phyloP scores from a whole-genome alignment of 2,113 vertebrate species.

The Gallinago jamesoni region DNA sequence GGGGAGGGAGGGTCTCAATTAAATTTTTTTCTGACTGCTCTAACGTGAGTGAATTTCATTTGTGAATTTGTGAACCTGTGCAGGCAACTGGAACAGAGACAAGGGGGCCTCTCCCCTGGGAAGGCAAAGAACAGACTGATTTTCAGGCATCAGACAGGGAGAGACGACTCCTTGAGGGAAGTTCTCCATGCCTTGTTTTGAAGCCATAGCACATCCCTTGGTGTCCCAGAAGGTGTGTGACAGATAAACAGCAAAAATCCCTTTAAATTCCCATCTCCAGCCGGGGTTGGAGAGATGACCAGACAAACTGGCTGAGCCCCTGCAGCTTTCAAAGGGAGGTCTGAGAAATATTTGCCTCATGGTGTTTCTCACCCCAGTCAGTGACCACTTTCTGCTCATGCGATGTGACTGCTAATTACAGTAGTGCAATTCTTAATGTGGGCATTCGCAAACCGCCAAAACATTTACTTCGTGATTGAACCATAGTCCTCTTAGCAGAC shows the following conservation, averaged over 20 bases:
- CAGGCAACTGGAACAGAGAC: background rate
- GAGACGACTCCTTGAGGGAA: background rate
- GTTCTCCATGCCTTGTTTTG: background rate
- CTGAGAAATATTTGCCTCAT: background rate
- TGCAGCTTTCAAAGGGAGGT: background rate
- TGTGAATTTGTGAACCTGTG: background rate
- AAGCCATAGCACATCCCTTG: background rate
- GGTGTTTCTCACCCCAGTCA: background rate
- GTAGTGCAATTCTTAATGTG: background rate
- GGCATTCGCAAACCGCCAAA: background rate
- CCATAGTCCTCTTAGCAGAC: background rate
- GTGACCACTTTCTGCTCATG: background rate
- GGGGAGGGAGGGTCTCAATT: background rate
- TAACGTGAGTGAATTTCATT: background rate
- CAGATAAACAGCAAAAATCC: background rate
- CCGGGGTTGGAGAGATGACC: accelerated
- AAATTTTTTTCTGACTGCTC: background rate
- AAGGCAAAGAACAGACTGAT: background rate
- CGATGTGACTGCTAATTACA: background rate
- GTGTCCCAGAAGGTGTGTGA: background rate
- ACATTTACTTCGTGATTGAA: background rate
- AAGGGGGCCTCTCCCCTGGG: background rate
- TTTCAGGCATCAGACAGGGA: background rate
- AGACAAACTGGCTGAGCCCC: background rate
- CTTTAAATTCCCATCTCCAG: background rate